Percentiles rank a stretch among this genome's conserved stretches.
phyloP scores from a whole-genome alignment of 2,888 invertebrate genomes.

The Andricus quercusramuli region DNA sequence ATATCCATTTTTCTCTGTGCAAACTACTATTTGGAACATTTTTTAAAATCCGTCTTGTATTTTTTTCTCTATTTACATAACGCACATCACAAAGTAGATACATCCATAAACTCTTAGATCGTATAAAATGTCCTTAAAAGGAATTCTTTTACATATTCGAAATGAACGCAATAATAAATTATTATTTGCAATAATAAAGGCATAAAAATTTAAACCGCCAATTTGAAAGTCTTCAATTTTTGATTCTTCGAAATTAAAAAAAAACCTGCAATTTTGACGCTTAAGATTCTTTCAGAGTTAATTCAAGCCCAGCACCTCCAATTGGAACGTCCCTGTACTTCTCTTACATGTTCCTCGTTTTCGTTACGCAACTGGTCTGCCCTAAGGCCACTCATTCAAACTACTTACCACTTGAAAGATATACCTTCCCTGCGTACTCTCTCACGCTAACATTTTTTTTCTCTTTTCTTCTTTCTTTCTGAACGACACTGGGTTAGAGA shows the following conservation, averaged over 20 bases:
- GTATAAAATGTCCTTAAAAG: too few species aligned
- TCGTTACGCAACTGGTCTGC: slow-evolving; percentile 17
- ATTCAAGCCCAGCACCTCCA: not conserved
- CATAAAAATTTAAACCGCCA: too few species aligned
- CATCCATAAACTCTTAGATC: too few species aligned
- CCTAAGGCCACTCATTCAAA: slow-evolving; percentile 28
- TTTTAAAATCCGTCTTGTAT: too few species aligned
- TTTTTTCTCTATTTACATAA: too few species aligned
- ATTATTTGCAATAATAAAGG: too few species aligned
- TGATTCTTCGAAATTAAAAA: not conserved
- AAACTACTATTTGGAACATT: too few species aligned
- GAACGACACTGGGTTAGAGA: not conserved
- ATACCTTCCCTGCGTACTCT: slow-evolving; percentile 27
- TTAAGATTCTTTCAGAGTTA: not conserved
- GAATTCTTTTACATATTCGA: too few species aligned
- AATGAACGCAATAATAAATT: too few species aligned
- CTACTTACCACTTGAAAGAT: slow-evolving; percentile 2
- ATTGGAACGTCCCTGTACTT: slow-evolving; percentile 6
- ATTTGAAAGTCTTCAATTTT: not conserved
- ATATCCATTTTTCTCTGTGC: too few species aligned
- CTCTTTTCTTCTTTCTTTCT: not conserved
- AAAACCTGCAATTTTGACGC: not conserved
- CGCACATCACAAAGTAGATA: too few species aligned
- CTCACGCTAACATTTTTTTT: slow-evolving; percentile 15
- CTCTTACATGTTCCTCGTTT: not conserved